Percentiles rank a stretch among this genome's conserved stretches.
Conservation (phyloP, 1,140 invertebrate species). For the Apis laboriosa region DNA sequence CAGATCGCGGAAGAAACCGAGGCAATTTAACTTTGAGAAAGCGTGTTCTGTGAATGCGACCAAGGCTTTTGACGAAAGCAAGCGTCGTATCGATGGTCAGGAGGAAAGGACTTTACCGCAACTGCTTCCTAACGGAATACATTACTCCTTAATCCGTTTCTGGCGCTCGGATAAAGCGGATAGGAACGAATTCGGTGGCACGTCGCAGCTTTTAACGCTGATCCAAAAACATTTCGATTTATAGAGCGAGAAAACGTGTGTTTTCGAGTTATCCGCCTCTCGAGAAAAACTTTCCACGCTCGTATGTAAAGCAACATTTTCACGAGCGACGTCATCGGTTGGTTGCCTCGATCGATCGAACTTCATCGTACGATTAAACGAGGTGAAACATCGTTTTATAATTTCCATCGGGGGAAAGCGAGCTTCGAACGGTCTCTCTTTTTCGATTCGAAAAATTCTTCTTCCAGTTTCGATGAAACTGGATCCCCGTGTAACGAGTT, state of each 20-base stretch:
- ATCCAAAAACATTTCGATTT: neutral
- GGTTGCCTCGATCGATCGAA: too few species aligned
- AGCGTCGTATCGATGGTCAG: conserved; percentile 1
- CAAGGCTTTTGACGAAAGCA: conserved; percentile 49
- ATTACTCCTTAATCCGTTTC: conserved; percentile 53
- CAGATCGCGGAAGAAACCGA: conserved; percentile 28
- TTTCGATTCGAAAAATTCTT: too few species aligned
- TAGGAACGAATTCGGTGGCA: neutral
- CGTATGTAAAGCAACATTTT: too few species aligned
- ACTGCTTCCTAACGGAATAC: conserved; percentile 55
- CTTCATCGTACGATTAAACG: too few species aligned
- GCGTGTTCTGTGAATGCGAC: neutral
- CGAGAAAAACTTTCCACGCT: neutral
- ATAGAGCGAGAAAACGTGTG: too few species aligned
- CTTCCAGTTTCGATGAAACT: neutral
- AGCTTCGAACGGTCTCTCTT: too few species aligned
- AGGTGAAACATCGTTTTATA: too few species aligned
- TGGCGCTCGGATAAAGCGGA: neutral
- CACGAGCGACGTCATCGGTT: too few species aligned
- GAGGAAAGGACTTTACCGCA: conserved; percentile 5
- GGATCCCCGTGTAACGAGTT: too few species aligned
- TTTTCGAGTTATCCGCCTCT: neutral
- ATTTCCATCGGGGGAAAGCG: too few species aligned
- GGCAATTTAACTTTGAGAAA: conserved; percentile 52
- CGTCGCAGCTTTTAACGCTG: neutral